A percentile compares a stretch with the other conserved stretches of the same genome.
phyloP scores from a whole-genome alignment of 2,888 invertebrate genomes.

The Hyposoter didymator region DNA sequence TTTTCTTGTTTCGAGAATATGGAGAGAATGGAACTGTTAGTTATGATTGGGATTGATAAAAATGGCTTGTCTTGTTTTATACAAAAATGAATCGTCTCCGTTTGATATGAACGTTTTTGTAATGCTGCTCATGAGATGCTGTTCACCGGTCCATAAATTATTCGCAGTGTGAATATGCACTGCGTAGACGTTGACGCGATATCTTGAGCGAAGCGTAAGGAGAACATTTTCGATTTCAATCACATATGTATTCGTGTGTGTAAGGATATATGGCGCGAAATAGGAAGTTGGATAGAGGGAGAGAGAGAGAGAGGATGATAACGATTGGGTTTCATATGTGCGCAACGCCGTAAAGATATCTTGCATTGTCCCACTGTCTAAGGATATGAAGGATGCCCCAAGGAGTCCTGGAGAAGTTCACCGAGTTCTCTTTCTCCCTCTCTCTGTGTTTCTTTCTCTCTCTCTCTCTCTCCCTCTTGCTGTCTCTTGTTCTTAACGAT shows the following conservation, averaged over 20 bases:
- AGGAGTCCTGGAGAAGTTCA: slow-evolving; percentile 45
- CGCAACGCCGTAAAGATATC: slow-evolving; percentile 30
- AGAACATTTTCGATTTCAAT: slow-evolving; percentile 22
- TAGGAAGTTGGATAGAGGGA: slow-evolving; percentile 18
- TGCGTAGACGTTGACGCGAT: slow-evolving; percentile 36
- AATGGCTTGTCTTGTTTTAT: background rate
- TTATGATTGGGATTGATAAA: slow-evolving; percentile 31
- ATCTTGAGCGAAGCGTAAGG: slow-evolving; percentile 32
- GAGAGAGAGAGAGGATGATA: slow-evolving; percentile 34
- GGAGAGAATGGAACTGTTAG: slow-evolving; percentile 19
- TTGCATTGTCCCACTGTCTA: slow-evolving; percentile 38
- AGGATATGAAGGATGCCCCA: slow-evolving; percentile 58
- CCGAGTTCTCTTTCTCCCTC: slow-evolving; percentile 1
- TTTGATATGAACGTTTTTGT: slow-evolving; percentile 40
- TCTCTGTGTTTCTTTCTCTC: background rate
- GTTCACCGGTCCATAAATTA: slow-evolving; percentile 6
- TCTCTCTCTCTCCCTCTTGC: slow-evolving; percentile 2
- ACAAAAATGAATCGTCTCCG: background rate
- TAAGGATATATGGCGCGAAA: background rate
- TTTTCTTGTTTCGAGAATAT: background rate
- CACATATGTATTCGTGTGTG: background rate
- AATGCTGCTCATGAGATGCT: background rate
- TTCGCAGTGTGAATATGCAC: slow-evolving; percentile 6
- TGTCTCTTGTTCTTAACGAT: slow-evolving; percentile 37
- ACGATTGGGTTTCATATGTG: slow-evolving; percentile 41